Base-by-base conservation (phyloP, 2,888 invertebrate species). In the Zygaena filipendulae region DNA sequence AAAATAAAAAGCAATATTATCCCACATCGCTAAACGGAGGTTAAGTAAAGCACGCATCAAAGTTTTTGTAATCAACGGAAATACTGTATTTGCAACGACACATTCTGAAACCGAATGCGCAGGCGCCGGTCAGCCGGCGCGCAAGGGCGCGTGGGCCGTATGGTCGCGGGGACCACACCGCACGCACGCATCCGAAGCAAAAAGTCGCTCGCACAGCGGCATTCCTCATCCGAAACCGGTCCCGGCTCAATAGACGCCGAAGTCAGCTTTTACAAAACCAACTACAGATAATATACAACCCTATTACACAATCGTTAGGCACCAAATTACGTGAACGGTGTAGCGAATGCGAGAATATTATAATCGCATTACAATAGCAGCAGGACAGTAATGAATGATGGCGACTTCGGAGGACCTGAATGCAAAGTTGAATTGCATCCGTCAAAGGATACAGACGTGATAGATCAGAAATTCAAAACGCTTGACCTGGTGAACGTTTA, bases 161-260 rank as follows among this genome's bases (percentile, higher is more conserved):
- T 16, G 16, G 40, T 54, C 66, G 70, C 66, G 68, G 68, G 66
- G 70, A 69, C n/a, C n/a, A n/a, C n/a, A n/a, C n/a, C n/a, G n/a
- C 52, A 60, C 52, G 40, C 57, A 52, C 59, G 63, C 59, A 59
- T 47, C 59, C 37, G 34, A 59, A 58, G 66, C 70, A 70, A 70
- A 71, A 70, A 69, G 64, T 67, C 64, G 66, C 53, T 56, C 49
- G 56, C 49, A 47, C 49, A 45, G 55, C 61, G 59, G 69, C 74
- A 74, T 74, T 75, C 74, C 74, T 52, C 49, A 49, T 44, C 53
- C 49, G 49, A 72, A n/a, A 75, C 77, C 75, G 74, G 75, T 75
- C 62, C 47, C 33, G 34, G 41, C 61, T 74, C 70, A 75, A 74
- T 75, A 66, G 61, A 59, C 54, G 63, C 69, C 74, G 69, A 67